Base-by-base conservation (phyloP, 2,888 invertebrate genomes). In the Syritta pipiens region DNA sequence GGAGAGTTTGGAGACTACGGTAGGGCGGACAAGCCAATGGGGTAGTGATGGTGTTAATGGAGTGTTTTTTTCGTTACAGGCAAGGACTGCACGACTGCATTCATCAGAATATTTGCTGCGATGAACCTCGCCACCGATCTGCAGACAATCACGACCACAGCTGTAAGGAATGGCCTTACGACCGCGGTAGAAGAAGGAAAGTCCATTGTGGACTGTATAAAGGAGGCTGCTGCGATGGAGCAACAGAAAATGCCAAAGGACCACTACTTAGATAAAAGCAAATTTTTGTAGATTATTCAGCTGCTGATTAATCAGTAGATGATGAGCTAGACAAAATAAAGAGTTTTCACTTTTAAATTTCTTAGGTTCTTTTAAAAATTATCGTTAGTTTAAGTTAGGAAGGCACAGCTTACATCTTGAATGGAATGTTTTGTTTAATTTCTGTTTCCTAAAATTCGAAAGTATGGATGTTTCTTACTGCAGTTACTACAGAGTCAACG, bases 1-100 rank as follows among this genome's bases (percentile, higher is more conserved):
- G 93, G 94, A 5, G 96, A 96, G 88, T 96, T 91, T 82, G 96
- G 96, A 1, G 91, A 91, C 42, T 96, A 96, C 84, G 92, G 92
- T 89, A 88, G 81, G 71, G 0, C 7, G 2, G 24, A 22, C n/a
- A n/a, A n/a, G n/a, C n/a, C n/a, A n/a, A n/a, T n/a, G n/a, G n/a
- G n/a, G n/a, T n/a, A n/a, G n/a, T n/a, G n/a, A n/a, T 7, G 37
- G 17, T 37, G 17, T 37, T 17, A n/a, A 46, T 42, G 26, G 7
- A n/a, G 4, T 24, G 1, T 17, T 26, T 46, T 53, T 42, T 17
- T 17, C 10, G 4, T 82, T 86, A 42, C 84, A 91, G 91, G 91
- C 71, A 84, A 88, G 0, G 95, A 94, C 3, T 92, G 91, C 69
- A 91, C 92, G 0, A 92, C 94, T 0, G 90, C 92, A 0, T 91